Evolutionary conservation across 2,888 invertebrate genomes (phyloP).

Genomic region (Lepetodrilus schrolli): DNA sequence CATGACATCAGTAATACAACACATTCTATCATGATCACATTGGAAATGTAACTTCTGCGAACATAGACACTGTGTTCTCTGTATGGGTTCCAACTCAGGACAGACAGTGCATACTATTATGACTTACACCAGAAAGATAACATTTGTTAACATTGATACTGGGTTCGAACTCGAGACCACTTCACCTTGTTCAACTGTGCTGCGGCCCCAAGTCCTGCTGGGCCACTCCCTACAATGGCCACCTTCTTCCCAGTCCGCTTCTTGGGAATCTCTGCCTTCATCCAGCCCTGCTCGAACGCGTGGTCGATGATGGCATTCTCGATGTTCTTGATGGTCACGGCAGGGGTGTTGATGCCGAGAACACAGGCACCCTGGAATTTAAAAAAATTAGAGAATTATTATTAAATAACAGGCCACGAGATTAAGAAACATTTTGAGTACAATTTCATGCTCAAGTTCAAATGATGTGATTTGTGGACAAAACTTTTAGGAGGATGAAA

Average conservation of each 20-base stretch:
- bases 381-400: background rate
- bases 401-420: too few species aligned
- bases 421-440: too few species aligned
- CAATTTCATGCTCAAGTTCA: background rate
- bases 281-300: slow-evolving; percentile 97
- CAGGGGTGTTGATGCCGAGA: slow-evolving; percentile 93
- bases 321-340: slow-evolving; percentile 99
- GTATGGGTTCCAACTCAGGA: too few species aligned
- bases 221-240: slow-evolving; percentile 93
- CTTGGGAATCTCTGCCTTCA: slow-evolving; percentile 86
- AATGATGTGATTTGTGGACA: too few species aligned
- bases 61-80: too few species aligned
- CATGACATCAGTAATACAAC: too few species aligned
- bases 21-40: too few species aligned
- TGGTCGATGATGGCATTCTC: slow-evolving; percentile 99
- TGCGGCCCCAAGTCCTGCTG: slow-evolving; percentile 93
- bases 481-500: too few species aligned
- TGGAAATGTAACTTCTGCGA: too few species aligned
- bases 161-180: background rate
- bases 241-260: slow-evolving; percentile 86
- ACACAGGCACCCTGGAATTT: slow-evolving; percentile 88
- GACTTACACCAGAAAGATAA: too few species aligned
- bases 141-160: too few species aligned
- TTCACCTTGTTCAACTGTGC: slow-evolving; percentile 91
- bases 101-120: too few species aligned